A percentile compares a stretch with the other conserved stretches of the same genome.
These are phyloP conservation scores for Scrobipalpa costella DNA, from an alignment of 2,888 invertebrate genomes.

Conservation along the genomic window DNA sequence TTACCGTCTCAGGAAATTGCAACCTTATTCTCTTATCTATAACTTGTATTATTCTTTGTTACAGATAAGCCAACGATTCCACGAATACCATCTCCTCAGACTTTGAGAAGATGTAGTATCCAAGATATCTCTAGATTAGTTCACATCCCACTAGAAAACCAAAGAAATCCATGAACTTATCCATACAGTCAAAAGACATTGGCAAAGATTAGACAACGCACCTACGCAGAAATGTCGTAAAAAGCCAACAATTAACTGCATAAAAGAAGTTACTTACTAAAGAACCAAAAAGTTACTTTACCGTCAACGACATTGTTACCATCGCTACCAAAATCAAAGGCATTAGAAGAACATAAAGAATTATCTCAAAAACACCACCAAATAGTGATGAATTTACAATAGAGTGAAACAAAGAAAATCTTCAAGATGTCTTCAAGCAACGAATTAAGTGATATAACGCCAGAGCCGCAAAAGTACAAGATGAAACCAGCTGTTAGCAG, in stretches of 20 bases:
- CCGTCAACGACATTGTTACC: too few species aligned
- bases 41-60: slow-evolving; percentile 17
- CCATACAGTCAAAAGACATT: neutral
- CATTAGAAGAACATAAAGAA: too few species aligned
- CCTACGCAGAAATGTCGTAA: neutral
- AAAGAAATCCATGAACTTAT: neutral
- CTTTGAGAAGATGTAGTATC: slow-evolving; percentile 58
- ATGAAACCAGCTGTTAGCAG: slow-evolving; percentile 75
- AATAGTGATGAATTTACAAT: slow-evolving; percentile 1
- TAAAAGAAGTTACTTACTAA: neutral
- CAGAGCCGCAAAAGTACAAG: slow-evolving; percentile 57
- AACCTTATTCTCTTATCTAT: neutral
- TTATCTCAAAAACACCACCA: too few species aligned
- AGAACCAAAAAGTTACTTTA: too few species aligned
- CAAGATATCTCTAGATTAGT: neutral
- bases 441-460: slow-evolving; percentile 61
- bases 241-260: neutral
- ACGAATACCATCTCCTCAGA: slow-evolving; percentile 52
- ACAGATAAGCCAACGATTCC: slow-evolving; percentile 19
- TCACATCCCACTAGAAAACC: slow-evolving; percentile 3
- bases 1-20: neutral
- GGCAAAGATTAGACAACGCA: slow-evolving; percentile 7
- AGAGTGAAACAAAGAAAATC: neutral
- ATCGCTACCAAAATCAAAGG: too few species aligned
- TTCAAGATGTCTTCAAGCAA: slow-evolving; percentile 66